Evolutionary conservation across 2,113 vertebrate species (phyloP).

Genomic region (Melanotaenia duboulayi): DNA sequence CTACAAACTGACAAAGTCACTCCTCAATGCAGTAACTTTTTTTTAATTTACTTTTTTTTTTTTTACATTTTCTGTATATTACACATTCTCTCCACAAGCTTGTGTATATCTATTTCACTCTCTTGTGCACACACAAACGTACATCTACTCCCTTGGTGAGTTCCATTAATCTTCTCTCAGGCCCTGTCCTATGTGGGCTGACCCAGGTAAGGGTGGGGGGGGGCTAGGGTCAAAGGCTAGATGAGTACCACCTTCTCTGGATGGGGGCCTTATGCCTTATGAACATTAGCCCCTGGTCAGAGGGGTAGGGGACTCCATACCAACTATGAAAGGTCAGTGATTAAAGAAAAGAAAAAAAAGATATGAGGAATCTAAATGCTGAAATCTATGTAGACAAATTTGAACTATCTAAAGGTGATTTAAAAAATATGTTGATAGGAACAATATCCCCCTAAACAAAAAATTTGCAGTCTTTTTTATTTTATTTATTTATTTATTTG

Average conservation of each 20-base stretch:
- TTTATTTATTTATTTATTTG: no score
- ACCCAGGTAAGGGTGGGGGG: conserved; percentile 73
- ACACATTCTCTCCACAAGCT: neutral
- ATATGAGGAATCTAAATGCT: conserved; percentile 22
- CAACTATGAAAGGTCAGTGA: conserved; percentile 44
- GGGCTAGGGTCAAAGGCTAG: conserved; percentile 67
- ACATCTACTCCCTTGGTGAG: conserved; percentile 58
- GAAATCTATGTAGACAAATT: neutral
- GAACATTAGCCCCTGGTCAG: conserved; percentile 75
- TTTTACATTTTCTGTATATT: neutral
- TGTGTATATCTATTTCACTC: no score
- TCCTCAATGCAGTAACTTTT: neutral
- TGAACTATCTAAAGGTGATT: no score
- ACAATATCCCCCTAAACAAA: no score
- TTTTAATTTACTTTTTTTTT: no score
- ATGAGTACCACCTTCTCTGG: conserved; percentile 59
- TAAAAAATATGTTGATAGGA: no score
- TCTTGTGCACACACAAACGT: conserved; percentile 28
- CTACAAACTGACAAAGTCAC: conserved; percentile 4
- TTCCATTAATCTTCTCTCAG: conserved; percentile 78
- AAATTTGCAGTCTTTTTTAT: no score
- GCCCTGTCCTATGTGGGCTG: conserved; percentile 70
- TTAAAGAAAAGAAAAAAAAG: conserved; percentile 30
- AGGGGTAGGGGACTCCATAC: conserved; percentile 53
- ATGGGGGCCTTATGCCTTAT: conserved; percentile 52